phyloP scores from a whole-genome alignment of 1,140 invertebrate genomes.

The Drosophila sucinea region DNA sequence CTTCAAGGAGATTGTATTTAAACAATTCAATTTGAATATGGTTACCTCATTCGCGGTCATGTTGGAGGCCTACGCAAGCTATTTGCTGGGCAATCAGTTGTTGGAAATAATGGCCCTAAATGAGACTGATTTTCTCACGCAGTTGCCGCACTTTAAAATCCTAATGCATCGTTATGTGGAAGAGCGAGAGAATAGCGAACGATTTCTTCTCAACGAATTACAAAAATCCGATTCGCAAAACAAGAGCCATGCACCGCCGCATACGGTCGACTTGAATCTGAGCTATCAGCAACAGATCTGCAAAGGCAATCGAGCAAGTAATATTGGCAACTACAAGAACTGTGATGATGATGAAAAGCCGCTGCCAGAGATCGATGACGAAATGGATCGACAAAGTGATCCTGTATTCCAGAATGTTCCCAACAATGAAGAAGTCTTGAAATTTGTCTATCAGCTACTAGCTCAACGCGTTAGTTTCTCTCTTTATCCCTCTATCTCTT shows the following conservation, averaged over 20 bases:
- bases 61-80: conserved; percentile 73
- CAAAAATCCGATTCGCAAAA: conserved; percentile 64
- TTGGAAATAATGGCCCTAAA: conserved; percentile 71
- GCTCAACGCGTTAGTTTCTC: conserved; percentile 54
- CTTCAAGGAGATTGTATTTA: conserved; percentile 70
- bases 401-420: conserved; percentile 77
- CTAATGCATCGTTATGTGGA: conserved; percentile 67
- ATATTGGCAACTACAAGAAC: conserved; percentile 77
- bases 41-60: conserved; percentile 71
- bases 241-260: conserved; percentile 53
- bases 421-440: conserved; percentile 65
- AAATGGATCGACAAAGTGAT: conserved; percentile 67
- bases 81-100: conserved; percentile 71
- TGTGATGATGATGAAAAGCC: conserved; percentile 69
- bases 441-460: conserved; percentile 67
- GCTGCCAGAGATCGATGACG: conserved; percentile 47
- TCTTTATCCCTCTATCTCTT: not conserved
- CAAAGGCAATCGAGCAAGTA: conserved; percentile 76
- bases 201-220: conserved; percentile 62
- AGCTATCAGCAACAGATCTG: conserved; percentile 73
- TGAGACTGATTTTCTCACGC: conserved; percentile 64
- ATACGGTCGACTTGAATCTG: conserved; percentile 57
- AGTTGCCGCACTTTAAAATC: conserved; percentile 55
- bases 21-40: conserved; percentile 51
- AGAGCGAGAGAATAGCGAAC: conserved; percentile 68